Base-by-base conservation (phyloP, 2,888 invertebrate genomes). In the Noctua janthe region DNA sequence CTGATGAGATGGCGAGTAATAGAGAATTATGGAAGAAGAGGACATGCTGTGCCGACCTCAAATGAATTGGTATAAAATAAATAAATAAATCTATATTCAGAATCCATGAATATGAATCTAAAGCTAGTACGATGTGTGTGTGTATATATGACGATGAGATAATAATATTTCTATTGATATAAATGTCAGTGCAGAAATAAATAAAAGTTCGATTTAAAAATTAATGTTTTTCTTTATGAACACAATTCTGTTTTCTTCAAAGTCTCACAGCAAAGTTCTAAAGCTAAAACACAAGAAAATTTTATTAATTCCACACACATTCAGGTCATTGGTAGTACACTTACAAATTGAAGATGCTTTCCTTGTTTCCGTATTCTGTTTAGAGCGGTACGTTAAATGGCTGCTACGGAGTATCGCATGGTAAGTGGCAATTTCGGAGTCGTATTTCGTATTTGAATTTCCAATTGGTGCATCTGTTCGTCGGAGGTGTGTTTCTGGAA, bases 351-450 rank as follows among this genome's bases (percentile, higher is more conserved):
- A 49, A 74, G 71, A 76, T 69, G 74, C 76, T 39, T n/a, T 49
- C 71, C 74, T 66, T 84, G 80, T 87, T 85, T 74, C 66, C 23
- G 80, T 84, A 87, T 87, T 87, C 85, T 84, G 80, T 87, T 83
- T 80, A 75, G 64, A 87, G 39, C 76, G 35, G 20, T 62, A 84
- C 85, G 64, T 80, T 80, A 80, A 84, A 84, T 87, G 76, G 75
- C 56, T 75, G 71, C 29, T 62, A 43, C 69, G 20, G 35, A 74
- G 67, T 62, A 80, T 69, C n/a, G 84, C 84, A 66, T 76, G 43
- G 84, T 77, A 87, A 84, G 64, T 80, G 76, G 56, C 80, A 76
- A 85, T 87, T 71, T 69, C 3, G 29, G 4, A 76, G 6, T 74
- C 51, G 64, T 78, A 78, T 71, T 77, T 75, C 17, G 29, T 51